Conservation (phyloP, 1,140 invertebrate genomes). For the Aphelenchoides besseyi region DNA sequence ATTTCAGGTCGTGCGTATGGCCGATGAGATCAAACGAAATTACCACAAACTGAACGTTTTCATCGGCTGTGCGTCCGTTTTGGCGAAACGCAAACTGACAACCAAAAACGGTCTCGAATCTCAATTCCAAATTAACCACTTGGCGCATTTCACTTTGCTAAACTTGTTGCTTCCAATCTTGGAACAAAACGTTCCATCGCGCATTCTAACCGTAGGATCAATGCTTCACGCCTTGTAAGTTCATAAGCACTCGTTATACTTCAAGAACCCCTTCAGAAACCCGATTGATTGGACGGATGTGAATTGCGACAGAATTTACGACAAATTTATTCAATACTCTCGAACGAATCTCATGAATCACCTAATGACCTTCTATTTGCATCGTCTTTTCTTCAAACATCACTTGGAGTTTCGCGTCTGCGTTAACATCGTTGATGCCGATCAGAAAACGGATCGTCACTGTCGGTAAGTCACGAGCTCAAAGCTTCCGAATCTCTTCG, state of each 20-base stretch:
- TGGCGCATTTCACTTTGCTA: conserved; percentile 40
- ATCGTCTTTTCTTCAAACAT: conserved; percentile 44
- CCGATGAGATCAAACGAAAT: conserved; percentile 37
- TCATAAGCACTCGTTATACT: background rate
- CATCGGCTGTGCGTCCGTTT: conserved; percentile 41
- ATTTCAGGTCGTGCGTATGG: conserved; percentile 36
- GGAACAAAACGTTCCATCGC: conserved; percentile 40
- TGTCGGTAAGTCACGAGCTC: background rate
- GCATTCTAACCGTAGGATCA: conserved; percentile 45
- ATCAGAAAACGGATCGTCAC: conserved; percentile 33
- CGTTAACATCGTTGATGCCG: conserved; percentile 44
- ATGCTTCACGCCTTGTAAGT: conserved; percentile 46
- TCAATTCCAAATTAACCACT: conserved; percentile 46
- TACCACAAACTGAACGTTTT: conserved; percentile 37
- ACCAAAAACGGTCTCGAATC: conserved; percentile 38
- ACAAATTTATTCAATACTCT: conserved; percentile 48
- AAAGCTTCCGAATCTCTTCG: background rate
- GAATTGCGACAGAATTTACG: conserved; percentile 36
- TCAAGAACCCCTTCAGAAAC: conserved; percentile 6
- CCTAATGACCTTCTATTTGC: conserved; percentile 43
- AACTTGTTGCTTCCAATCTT: conserved; percentile 39
- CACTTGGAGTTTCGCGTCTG: conserved; percentile 42
- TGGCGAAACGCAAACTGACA: conserved; percentile 28
- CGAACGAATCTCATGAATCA: conserved; percentile 49
- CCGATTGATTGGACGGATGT: conserved; percentile 44